These are phyloP conservation scores for Sebastolobus altivelis DNA, from an alignment of 2,797 vertebrate species.

Conservation along the genomic window DNA sequence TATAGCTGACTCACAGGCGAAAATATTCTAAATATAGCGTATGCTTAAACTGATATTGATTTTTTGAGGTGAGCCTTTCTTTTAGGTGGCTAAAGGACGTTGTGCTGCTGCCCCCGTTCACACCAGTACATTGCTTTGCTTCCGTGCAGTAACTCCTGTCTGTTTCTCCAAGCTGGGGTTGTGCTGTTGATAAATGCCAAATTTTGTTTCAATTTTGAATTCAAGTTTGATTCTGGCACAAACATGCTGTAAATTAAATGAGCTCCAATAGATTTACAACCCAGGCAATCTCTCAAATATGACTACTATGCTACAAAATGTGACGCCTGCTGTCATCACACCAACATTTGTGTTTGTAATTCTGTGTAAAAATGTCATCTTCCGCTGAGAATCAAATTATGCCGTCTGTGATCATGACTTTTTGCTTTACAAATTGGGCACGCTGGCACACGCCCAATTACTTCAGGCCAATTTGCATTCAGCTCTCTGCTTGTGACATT, in stretches of 20 bases:
- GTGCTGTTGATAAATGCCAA: background rate
- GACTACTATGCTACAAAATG: constrained; percentile 12
- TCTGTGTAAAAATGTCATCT: constrained; percentile 50
- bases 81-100: background rate
- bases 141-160: background rate
- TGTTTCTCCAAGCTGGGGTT: background rate
- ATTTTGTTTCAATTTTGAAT: background rate
- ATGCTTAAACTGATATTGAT: background rate
- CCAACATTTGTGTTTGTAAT: constrained; percentile 52
- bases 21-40: background rate
- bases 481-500: constrained; percentile 50
- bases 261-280: constrained; percentile 8
- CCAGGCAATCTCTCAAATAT: constrained; percentile 5
- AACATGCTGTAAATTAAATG: constrained; percentile 18
- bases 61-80: background rate
- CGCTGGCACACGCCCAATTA: constrained; percentile 41
- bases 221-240: background rate
- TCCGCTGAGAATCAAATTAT: constrained; percentile 46
- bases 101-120: background rate
- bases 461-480: constrained; percentile 54
- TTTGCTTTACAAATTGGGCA: constrained; percentile 59
- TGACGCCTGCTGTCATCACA: constrained; percentile 25
- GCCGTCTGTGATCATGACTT: constrained; percentile 51
- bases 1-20: background rate
- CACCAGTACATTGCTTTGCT: background rate